Evolutionary conservation across 2,113 vertebrate species (phyloP).

Genomic region (Geococcyx californianus): DNA sequence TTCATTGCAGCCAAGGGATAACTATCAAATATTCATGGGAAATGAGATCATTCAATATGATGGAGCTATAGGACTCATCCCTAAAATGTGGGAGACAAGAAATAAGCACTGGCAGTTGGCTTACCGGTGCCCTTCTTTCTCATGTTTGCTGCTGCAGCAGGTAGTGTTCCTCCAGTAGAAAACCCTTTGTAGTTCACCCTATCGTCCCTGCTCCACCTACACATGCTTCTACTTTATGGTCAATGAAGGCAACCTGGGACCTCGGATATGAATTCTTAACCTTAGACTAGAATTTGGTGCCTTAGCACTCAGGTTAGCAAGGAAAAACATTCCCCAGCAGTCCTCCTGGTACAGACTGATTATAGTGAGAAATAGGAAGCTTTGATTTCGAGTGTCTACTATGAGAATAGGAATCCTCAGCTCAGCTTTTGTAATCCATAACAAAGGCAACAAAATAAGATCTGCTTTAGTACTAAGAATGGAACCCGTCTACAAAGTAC

Average conservation of each 20-base stretch:
- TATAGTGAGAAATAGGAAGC: neutral
- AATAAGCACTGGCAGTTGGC: too few relatives aligned
- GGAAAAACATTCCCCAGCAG: neutral
- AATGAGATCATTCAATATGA: neutral
- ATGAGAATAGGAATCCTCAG: neutral
- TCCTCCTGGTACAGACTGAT: neutral
- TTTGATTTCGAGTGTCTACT: neutral
- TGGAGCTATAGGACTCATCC: neutral
- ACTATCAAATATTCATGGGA: neutral
- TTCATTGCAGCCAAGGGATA: neutral
- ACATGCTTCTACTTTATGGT: accelerated
- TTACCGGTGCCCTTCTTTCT: neutral
- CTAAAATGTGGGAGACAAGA: neutral
- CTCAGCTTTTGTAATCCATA: neutral
- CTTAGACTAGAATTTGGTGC: neutral
- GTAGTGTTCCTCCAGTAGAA: neutral
- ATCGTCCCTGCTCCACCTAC: neutral
- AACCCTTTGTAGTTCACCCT: neutral
- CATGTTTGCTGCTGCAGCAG: neutral
- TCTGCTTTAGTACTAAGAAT: neutral
- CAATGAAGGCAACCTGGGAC: neutral
- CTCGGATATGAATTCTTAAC: neutral
- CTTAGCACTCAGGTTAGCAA: neutral
- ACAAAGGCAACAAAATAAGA: neutral
- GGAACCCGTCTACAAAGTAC: neutral